A percentile compares a stretch with the other conserved stretches of the same genome.
Conservation (phyloP, 2,888 invertebrate genomes). For the Cerceris ruficornis region DNA sequence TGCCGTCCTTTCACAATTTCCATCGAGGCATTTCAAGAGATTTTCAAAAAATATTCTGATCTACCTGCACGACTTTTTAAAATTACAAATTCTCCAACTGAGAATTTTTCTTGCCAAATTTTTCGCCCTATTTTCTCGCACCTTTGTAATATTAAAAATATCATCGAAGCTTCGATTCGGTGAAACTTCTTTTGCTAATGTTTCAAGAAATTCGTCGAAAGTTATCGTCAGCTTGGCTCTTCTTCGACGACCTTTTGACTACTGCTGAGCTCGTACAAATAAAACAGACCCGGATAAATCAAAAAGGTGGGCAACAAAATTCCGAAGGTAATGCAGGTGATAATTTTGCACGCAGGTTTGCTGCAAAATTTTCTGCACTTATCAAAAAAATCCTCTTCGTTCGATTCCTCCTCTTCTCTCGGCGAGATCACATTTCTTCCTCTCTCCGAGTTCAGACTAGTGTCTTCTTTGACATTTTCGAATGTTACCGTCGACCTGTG, state of each 20-base stretch:
- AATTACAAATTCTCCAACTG: too few species aligned
- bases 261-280: neutral
- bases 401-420: neutral
- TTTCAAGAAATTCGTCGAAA: too few species aligned
- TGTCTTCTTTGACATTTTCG: neutral
- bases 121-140: too few species aligned
- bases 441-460: neutral
- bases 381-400: neutral
- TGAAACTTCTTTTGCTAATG: too few species aligned
- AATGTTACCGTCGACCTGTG: neutral
- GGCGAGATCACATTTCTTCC: too few species aligned
- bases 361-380: neutral
- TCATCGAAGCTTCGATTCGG: too few species aligned
- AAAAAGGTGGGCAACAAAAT: slow-evolving; percentile 55
- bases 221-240: neutral
- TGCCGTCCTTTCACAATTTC: too few species aligned
- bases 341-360: slow-evolving; percentile 41
- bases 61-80: too few species aligned
- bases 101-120: too few species aligned
- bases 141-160: too few species aligned
- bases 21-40: too few species aligned
- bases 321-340: slow-evolving; percentile 51
- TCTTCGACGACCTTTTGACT: neutral
- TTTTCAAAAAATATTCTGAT: too few species aligned
- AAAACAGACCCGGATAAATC: slow-evolving; percentile 34